These are phyloP conservation scores for Alaudala cheleensis DNA, from an alignment of 2,113 vertebrate genomes.

Conservation along the genomic window DNA sequence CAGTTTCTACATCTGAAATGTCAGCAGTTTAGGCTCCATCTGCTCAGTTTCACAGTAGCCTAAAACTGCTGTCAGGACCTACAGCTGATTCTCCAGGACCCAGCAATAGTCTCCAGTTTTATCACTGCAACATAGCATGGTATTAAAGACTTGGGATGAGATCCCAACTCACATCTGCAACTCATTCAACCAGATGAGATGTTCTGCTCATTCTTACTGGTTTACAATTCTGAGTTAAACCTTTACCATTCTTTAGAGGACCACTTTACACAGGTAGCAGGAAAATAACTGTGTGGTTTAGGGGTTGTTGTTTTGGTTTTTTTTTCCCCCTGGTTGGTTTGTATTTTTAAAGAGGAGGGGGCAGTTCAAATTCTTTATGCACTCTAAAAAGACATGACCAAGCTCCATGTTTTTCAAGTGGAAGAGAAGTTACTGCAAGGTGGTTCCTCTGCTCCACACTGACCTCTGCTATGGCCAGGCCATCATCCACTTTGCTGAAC, in stretches of 20 bases:
- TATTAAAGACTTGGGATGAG: neutral
- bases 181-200: neutral
- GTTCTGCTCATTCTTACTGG: neutral
- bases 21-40: neutral
- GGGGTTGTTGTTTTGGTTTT: too few relatives aligned
- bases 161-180: neutral
- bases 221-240: neutral
- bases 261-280: neutral
- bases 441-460: neutral
- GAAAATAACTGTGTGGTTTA: neutral
- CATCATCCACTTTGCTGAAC: neutral
- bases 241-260: neutral
- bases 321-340: neutral
- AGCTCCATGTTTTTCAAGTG: accelerated
- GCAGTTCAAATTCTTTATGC: neutral
- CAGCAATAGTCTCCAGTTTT: neutral
- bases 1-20: neutral
- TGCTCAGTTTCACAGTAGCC: neutral
- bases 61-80: neutral
- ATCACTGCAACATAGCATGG: accelerated
- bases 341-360: accelerated
- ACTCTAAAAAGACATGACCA: neutral
- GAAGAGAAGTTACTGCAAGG: neutral
- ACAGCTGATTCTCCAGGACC: neutral
- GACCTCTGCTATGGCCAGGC: neutral